phyloP scores from a whole-genome alignment of 53 echinoderm and acorn worm species.

The Henricia sp. region DNA sequence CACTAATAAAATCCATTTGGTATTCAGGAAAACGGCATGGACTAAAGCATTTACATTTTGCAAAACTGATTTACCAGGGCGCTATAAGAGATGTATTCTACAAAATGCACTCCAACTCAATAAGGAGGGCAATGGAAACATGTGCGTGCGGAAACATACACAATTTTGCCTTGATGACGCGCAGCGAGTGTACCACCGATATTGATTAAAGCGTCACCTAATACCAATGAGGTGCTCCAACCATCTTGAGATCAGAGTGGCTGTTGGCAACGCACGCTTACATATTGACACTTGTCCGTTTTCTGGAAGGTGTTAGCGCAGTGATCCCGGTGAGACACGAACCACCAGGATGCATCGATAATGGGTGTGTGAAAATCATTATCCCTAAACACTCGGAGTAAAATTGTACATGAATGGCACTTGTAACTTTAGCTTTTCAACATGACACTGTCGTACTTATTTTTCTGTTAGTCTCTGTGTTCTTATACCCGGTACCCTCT shows the following conservation, averaged over 20 bases:
- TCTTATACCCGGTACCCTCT: no score
- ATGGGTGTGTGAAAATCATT: slow-evolving; percentile 15
- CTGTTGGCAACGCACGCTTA: background rate
- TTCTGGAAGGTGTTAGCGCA: background rate
- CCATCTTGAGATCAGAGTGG: slow-evolving; percentile 31
- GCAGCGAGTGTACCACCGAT: background rate
- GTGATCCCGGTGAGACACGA: background rate
- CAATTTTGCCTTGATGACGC: background rate
- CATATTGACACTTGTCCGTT: slow-evolving; percentile 26
- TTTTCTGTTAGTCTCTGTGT: no score
- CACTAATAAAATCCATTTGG: no score
- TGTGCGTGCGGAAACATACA: background rate
- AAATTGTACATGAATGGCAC: no score
- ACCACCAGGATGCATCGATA: background rate
- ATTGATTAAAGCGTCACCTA: slow-evolving; percentile 25
- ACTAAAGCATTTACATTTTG: no score
- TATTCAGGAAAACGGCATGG: no score
- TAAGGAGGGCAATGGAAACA: background rate
- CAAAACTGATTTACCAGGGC: no score
- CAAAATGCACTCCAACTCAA: no score
- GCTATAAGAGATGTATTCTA: no score
- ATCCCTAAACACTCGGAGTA: background rate
- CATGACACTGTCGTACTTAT: no score
- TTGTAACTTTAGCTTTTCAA: no score
- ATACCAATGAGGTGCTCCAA: slow-evolving; percentile 22